Percentiles rank a stretch among this genome's conserved stretches.
phyloP scores from a whole-genome alignment of 2,113 vertebrate genomes.

The Orthonyx spaldingii region DNA sequence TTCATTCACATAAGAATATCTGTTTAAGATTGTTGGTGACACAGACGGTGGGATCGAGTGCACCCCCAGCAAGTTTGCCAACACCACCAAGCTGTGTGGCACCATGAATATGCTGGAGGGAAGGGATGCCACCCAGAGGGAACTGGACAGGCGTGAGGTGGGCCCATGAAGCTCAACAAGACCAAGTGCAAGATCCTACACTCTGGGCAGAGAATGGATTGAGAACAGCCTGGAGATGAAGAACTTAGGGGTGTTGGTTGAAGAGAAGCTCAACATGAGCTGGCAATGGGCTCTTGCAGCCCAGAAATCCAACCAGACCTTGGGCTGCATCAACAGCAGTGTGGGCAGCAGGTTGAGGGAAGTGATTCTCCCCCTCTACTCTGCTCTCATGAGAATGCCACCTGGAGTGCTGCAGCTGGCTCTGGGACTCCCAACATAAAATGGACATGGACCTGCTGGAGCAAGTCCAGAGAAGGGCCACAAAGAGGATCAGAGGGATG shows the following conservation, averaged over 20 bases:
- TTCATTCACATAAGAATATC: not conserved
- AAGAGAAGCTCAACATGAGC: not conserved
- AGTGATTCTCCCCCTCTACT: not conserved
- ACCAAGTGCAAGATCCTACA: not conserved
- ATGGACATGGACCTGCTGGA: not conserved
- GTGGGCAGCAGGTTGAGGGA: not conserved
- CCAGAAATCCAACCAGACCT: not conserved
- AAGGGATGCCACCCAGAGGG: not conserved
- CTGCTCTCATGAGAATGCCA: not conserved
- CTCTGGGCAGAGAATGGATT: not conserved
- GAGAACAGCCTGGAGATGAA: not conserved
- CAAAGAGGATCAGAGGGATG: not conserved
- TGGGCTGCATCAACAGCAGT: not conserved
- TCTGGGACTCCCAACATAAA: not conserved
- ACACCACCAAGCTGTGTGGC: not conserved
- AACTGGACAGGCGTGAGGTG: not conserved
- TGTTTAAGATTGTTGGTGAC: not conserved
- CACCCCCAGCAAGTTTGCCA: not conserved
- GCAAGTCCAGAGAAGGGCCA: not conserved
- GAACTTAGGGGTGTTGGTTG: not conserved
- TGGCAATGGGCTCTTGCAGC: not conserved
- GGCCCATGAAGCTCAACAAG: rapidly evolving
- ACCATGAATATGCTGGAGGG: rapidly evolving
- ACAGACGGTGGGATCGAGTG: rapidly evolving
- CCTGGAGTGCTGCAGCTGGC: not conserved